Evolutionary conservation across 2,888 invertebrate species (phyloP), one percentile per base, ranked within the genome.

Genomic region (Aquatica leii): DNA sequence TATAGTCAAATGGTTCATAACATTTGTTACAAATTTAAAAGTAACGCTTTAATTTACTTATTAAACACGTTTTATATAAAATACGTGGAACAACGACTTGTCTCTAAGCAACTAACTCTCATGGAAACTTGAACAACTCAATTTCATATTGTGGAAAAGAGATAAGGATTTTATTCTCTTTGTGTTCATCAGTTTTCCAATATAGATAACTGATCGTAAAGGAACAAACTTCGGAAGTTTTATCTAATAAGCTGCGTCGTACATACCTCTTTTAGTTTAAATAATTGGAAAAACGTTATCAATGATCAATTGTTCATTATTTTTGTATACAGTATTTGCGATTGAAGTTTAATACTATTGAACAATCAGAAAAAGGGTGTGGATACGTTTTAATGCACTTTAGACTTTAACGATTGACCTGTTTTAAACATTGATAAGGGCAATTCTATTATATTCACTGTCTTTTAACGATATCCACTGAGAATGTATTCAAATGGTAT

Each of bases 101-200:
- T 24, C 24, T 24, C 24, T 24, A 4, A 24, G 24, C 17, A 57
- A 62, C 46, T 56, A 57, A 62, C 57, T 61, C 55, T 55, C 52
- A 50, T 62, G 57, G 52, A 43, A 56, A 57, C 34, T 57, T 56
- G 57, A 57, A 52, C 48, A 51, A 57, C 46, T 51, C 21, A 62
- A 52, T 37, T 34, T 51, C 56, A 62, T 57, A 62, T 62, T 62
- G 57, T 55, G 50, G 51, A 52, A 57, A 57, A 14, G 56, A 62
- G 46, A 56, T 56, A 62, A 62, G 57, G 57, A 51, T 57, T 62
- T 62, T 62, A 56, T 57, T 62, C 52, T 57, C 62, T 48, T 62
- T 57, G 49, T 61, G 61, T 50, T 61, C 55, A 46, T 46, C 46
- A 46, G 46, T 46, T 46, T 46, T 46, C 46, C 46, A 46, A 46